A percentile compares a stretch with the other conserved stretches of the same genome.
Conservation (phyloP, 2,797 vertebrate species). For the Betta splendens region DNA sequence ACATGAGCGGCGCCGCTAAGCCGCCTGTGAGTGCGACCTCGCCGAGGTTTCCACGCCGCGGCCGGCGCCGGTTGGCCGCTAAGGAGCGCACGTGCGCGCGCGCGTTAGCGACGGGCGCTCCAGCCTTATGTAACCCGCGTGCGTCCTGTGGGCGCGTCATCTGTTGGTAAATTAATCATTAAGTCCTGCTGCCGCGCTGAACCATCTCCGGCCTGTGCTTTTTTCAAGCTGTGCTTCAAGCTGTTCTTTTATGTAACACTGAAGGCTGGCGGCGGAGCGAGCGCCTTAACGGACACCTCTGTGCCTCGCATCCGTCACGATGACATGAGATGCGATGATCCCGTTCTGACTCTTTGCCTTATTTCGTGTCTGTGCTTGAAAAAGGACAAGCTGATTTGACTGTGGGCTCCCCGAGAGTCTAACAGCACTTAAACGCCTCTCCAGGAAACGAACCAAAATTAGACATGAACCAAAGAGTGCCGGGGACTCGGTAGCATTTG, state of each 20-base stretch:
- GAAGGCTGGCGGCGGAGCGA: conserved; percentile 8
- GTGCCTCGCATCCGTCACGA: background rate
- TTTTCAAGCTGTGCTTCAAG: conserved; percentile 60
- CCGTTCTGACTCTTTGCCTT: background rate
- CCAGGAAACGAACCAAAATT: conserved; percentile 38
- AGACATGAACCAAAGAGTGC: conserved; percentile 26
- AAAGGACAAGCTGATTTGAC: background rate
- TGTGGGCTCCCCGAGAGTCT: background rate
- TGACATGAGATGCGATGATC: background rate
- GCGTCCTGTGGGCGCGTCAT: conserved; percentile 67
- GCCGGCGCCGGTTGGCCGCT: conserved; percentile 55
- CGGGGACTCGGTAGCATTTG: conserved; percentile 35
- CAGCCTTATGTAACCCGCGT: conserved; percentile 68
- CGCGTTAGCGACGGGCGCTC: conserved; percentile 45
- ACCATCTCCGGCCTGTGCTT: conserved; percentile 41
- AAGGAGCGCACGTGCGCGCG: conserved; percentile 44
- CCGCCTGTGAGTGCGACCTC: conserved; percentile 10
- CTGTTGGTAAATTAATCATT: conserved; percentile 74
- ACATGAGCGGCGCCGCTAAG: conserved; percentile 13
- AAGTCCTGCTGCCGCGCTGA: conserved; percentile 58
- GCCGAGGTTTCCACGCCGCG: conserved; percentile 7
- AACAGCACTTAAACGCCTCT: conserved; percentile 9
- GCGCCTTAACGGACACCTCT: background rate
- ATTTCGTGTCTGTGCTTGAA: background rate
- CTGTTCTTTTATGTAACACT: conserved; percentile 60